Conservation (phyloP, 2,888 invertebrate genomes). For the Platerodrilus igneus region DNA sequence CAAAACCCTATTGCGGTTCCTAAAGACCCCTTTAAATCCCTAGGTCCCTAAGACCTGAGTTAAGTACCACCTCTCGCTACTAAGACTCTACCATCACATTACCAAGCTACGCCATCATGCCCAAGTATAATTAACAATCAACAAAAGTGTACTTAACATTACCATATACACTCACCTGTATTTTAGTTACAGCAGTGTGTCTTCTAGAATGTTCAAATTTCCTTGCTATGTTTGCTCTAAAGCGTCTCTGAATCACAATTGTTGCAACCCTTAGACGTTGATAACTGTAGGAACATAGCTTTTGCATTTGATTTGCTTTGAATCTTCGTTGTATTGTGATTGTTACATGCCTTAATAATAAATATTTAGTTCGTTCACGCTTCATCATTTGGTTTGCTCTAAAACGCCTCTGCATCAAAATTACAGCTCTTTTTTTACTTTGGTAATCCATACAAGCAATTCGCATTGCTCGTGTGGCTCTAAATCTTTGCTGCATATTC, state of each 20-base stretch:
- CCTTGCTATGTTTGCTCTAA: conserved; percentile 46
- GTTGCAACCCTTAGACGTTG: conserved; percentile 35
- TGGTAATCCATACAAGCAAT: neutral
- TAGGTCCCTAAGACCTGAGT: too few relatives aligned
- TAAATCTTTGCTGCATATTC: conserved; percentile 47
- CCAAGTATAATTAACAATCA: too few relatives aligned
- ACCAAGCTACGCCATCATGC: too few relatives aligned
- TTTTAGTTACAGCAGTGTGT: too few relatives aligned
- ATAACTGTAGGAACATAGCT: conserved; percentile 32
- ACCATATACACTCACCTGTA: too few relatives aligned
- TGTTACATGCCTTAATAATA: conserved; percentile 32
- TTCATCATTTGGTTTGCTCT: conserved; percentile 4
- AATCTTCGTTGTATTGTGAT: conserved; percentile 28
- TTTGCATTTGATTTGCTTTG: conserved; percentile 25
- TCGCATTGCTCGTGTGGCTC: conserved; percentile 30
- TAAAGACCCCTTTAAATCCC: too few relatives aligned
- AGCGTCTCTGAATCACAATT: conserved; percentile 46
- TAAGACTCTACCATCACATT: too few relatives aligned
- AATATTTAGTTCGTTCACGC: conserved; percentile 7
- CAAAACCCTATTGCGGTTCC: too few relatives aligned
- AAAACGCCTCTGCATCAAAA: conserved; percentile 9
- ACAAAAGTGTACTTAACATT: too few relatives aligned
- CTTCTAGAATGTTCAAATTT: conserved; percentile 46
- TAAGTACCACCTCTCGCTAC: too few relatives aligned
- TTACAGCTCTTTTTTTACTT: conserved; percentile 1